These are phyloP conservation scores for Tachysurus fulvidraco DNA, from an alignment of 2,113 vertebrate species.

Conservation along the genomic window DNA sequence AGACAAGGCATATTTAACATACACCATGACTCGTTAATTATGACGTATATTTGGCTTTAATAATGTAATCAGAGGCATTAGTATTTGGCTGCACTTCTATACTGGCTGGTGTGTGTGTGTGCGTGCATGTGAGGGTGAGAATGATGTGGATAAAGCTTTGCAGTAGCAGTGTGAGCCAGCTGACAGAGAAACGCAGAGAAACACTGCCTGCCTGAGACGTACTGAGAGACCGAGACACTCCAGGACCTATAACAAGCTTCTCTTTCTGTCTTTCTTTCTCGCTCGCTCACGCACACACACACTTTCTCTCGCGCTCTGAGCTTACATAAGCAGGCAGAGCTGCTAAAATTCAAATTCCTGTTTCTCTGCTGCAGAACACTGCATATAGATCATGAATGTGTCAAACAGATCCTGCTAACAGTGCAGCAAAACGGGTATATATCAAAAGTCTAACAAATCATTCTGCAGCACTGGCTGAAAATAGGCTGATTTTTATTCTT, in stretches of 20 bases:
- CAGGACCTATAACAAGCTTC: conserved; percentile 23
- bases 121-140: background rate
- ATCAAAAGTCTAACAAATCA: background rate
- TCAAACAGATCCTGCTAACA: background rate
- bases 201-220: conserved; percentile 15
- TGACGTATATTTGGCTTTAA: background rate
- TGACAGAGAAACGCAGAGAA: background rate
- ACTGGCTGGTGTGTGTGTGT: background rate
- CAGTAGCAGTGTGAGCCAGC: conserved; percentile 3
- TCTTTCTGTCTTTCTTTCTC: background rate
- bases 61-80: background rate
- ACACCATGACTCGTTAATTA: background rate
- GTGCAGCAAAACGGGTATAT: background rate
- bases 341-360: conserved; percentile 21
- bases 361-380: conserved; percentile 32
- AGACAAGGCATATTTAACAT: background rate
- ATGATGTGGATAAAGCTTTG: conserved; percentile 10
- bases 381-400: conserved; percentile 27
- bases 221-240: conserved; percentile 22
- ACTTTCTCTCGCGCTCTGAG: background rate
- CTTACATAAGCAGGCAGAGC: conserved; percentile 37
- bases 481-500: background rate
- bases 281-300: background rate
- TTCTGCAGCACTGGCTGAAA: background rate
- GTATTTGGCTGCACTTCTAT: background rate